Base-by-base conservation (phyloP, 2,888 invertebrate species). In the Caenorhabditis afra region DNA sequence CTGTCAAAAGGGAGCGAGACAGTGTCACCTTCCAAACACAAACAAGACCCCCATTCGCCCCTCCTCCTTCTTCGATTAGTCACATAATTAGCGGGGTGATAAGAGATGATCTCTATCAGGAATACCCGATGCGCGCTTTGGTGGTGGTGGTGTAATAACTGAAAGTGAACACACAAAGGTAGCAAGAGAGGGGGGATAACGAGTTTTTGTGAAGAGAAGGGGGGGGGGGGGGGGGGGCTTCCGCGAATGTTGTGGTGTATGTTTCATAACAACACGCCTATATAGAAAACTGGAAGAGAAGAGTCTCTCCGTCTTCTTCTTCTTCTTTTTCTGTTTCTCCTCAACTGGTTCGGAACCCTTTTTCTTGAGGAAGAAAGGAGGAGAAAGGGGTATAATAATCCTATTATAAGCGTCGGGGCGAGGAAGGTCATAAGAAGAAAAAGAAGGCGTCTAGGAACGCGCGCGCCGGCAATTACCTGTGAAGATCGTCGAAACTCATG, bases 401-500 rank as follows among this genome's bases (percentile, higher is more conserved):
- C 58, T 52, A 73, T 64, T 45, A 65, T 41, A 58, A 35, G 37
- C 4, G 29, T 29, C 4, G 7, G 7, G 29, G 14, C 39, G 22
- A 59, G 45, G 44, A 41, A 59, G 59, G 41, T 37, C 41, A 53
- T 41, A 66, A 61, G 53, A 55, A 47, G 16, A 45, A 45, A n/a
- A 45, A 22, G 41, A 58, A 53, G 41, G 44, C 47, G 68, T 18
- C 44, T 12, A 14, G 57, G 44, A 22, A 66, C 10, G 45, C 29
- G 22, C 59, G 16, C 16, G 12, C 22, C 16, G 29, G 29, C 10
- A 44, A n/a, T 20, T 52, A 14, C 79, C 79, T 75, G 70, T 74
- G 64, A 29, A 82, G 53, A 71, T 82, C 80, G 41, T 82, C 82
- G 23, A 78, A 79, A 20, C 73, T 74, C 74, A 82, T 74, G 4